phyloP scores from a whole-genome alignment of 2,113 vertebrate genomes.

The Cisticola juncidis region DNA sequence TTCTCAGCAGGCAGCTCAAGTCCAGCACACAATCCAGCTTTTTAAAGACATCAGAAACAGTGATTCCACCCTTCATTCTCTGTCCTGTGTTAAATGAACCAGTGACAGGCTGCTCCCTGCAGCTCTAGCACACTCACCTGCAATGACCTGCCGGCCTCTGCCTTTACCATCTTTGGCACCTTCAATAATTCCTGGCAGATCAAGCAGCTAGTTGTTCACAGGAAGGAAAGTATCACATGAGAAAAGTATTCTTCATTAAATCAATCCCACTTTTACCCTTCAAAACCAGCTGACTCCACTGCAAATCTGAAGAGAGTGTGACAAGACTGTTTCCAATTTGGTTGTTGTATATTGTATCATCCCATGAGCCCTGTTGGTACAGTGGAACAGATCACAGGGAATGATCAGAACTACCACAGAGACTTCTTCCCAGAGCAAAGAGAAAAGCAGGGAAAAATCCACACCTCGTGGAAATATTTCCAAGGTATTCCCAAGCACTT shows the following conservation, averaged over 20 bases:
- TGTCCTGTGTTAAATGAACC: not conserved
- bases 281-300: not conserved
- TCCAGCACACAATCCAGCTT: not conserved
- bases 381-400: not conserved
- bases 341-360: not conserved
- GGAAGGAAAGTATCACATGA: not conserved
- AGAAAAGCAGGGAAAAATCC: not conserved
- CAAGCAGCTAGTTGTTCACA: constrained; percentile 83
- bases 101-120: not conserved
- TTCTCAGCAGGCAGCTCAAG: not conserved
- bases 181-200: constrained; percentile 99
- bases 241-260: not conserved
- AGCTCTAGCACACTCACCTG: constrained; percentile 77
- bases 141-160: constrained; percentile 95
- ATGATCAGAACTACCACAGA: not conserved
- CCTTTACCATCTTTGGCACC: constrained; percentile 98
- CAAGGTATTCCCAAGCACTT: not conserved
- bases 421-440: not conserved
- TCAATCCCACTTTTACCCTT: not conserved
- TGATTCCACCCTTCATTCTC: not conserved
- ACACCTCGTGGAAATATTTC: not conserved
- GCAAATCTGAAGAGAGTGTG: not conserved
- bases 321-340: not conserved
- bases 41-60: not conserved
- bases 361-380: accelerated